Base-by-base conservation (phyloP, 2,888 invertebrate genomes). In the Cerceris rybyensis region DNA sequence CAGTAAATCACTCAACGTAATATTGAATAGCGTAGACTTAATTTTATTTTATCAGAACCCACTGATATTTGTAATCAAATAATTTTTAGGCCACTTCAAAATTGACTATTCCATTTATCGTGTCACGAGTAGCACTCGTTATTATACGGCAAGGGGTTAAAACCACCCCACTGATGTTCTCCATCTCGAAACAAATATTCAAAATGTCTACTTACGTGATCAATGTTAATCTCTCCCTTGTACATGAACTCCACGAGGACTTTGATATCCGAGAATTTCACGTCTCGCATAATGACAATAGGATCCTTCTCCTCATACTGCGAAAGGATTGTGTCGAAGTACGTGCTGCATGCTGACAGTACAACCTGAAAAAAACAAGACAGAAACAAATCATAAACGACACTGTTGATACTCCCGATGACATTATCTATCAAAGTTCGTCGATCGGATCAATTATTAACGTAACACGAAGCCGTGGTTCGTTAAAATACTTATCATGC, bases 241-340 rank as follows among this genome's bases (percentile, higher is more conserved):
- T 98, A 98, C 98, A 98, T 98, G 92, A 98, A 98, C 92, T 98
- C 97, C 70, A 98, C 96, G 83, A 98, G 94, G 79, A 97, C 97
- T 92, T 96, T 96, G 88, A 98, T 95, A 93, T 98, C 98, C 83
- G 96, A 95, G 90, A 97, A 98, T 91, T 97, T 96, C 79, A 98
- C 97, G 93, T 98, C 98, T 93, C 98, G 97, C 91, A 98, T 96
- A 86, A 97, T 96, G 83, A 97, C 95, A 86, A 97, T 96, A 65
- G 96, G 96, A 92, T 96, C 96, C 86, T 96, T 96, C 91, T 96
- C 96, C 91, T 95, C 95, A 92, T 96, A 96, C 88, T 96, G 96
- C 71, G 97, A 96, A 79, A 98, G 95, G 87, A 98, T 95, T 52
- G 96, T 95, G 90, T 98, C 98, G 89, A 98, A 97, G 90, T 98